Percentiles rank a stretch among this genome's conserved stretches.
Evolutionary conservation across 2,888 invertebrate species (phyloP).

Genomic region (Limnephilus auricula): DNA sequence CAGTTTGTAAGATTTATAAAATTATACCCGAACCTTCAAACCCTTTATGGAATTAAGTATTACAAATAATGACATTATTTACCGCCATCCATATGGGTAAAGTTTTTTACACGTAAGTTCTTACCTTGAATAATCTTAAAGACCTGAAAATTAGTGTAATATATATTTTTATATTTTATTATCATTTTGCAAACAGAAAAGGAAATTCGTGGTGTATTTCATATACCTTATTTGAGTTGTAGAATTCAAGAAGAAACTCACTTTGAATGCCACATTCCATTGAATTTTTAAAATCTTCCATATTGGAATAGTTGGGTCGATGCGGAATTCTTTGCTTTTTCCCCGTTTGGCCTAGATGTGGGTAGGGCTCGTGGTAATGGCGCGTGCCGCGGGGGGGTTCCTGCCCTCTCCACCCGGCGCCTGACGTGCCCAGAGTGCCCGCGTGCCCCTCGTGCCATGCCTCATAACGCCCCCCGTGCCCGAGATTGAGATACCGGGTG

Average conservation of each 20-base stretch:
- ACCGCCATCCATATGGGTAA: background rate
- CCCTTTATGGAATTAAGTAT: background rate
- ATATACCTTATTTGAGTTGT: background rate
- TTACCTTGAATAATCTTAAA: background rate
- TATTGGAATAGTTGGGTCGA: slow-evolving; percentile 1
- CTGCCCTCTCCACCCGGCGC: slow-evolving; percentile 53
- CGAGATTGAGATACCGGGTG: background rate
- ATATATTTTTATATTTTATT: background rate
- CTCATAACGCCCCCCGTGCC: background rate
- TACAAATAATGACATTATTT: background rate
- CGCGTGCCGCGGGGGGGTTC: slow-evolving; percentile 61
- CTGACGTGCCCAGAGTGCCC: slow-evolving; percentile 41
- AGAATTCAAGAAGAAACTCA: background rate
- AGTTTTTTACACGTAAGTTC: background rate
- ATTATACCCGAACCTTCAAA: background rate
- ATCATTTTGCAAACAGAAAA: background rate
- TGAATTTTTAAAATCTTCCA: slow-evolving; percentile 6
- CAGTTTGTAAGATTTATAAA: background rate
- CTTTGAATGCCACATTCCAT: background rate
- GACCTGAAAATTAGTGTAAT: background rate
- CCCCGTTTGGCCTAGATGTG: slow-evolving; percentile 59
- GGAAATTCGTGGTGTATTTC: background rate
- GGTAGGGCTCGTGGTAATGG: slow-evolving; percentile 55
- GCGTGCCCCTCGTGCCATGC: background rate
- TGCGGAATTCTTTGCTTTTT: slow-evolving; percentile 40